Percentiles rank a stretch among this genome's conserved stretches.
These are phyloP conservation scores for Prenolepis imparis DNA, from an alignment of 2,888 invertebrate genomes.

Conservation along the genomic window DNA sequence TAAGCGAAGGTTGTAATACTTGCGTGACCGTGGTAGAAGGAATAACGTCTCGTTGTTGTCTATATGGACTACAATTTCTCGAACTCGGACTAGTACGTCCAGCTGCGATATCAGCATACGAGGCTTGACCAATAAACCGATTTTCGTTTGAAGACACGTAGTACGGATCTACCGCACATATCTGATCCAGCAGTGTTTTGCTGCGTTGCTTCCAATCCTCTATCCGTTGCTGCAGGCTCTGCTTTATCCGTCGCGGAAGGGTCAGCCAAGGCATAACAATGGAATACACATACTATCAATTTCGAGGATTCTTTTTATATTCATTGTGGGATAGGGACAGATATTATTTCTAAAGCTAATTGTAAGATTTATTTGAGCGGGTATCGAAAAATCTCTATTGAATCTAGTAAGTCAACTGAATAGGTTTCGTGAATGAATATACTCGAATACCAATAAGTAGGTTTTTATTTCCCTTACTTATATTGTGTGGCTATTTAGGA, in stretches of 20 bases:
- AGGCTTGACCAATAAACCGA: conserved; percentile 82
- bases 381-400: neutral
- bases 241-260: conserved; percentile 87
- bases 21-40: conserved; percentile 72
- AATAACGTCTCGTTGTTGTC: conserved; percentile 78
- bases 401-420: conserved; percentile 9
- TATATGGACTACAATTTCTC: conserved; percentile 82
- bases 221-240: conserved; percentile 89
- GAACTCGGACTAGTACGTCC: conserved; percentile 87
- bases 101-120: conserved; percentile 91
- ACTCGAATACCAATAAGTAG: conserved; percentile 21
- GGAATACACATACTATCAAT: conserved; percentile 75
- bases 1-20: conserved; percentile 76
- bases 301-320: conserved; percentile 61
- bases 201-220: conserved; percentile 91
- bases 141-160: conserved; percentile 88
- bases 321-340: conserved; percentile 24
- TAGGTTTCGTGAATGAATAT: conserved; percentile 34
- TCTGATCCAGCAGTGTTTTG: conserved; percentile 91
- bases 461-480: conserved; percentile 33
- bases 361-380: conserved; percentile 9
- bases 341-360: conserved; percentile 22
- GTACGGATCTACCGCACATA: conserved; percentile 93
- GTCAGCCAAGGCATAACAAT: conserved; percentile 84
- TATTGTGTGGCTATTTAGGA: conserved; percentile 10